Evolutionary conservation across 2,888 invertebrate species (phyloP).

Genomic region (Apodemia hepburni): DNA sequence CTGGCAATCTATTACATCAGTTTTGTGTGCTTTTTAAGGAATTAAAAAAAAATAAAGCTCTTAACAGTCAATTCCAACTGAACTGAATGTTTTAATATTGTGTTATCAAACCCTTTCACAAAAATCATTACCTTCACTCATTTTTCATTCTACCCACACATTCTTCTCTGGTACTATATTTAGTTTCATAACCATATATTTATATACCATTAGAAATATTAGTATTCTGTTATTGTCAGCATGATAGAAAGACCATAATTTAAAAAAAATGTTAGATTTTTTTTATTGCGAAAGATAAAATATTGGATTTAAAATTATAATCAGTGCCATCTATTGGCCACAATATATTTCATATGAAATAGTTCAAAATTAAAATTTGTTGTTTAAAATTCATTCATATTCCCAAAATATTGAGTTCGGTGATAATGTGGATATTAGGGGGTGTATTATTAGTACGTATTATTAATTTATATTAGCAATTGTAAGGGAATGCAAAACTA

Average conservation of each 20-base stretch:
- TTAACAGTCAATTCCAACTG: slow-evolving; percentile 7
- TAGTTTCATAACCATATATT: not conserved
- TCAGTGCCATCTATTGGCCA: no score
- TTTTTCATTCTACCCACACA: not conserved
- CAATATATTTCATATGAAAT: no score
- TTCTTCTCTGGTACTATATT: not conserved
- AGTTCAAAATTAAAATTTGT: no score
- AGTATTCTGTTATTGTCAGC: not conserved
- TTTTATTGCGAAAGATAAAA: not conserved
- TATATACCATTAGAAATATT: not conserved
- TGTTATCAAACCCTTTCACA: not conserved
- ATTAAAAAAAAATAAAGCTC: not conserved
- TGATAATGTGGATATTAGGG: slow-evolving; percentile 20
- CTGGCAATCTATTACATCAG: not conserved
- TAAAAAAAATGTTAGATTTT: not conserved
- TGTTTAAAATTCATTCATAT: not conserved
- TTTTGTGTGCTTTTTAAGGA: no score
- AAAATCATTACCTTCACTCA: not conserved
- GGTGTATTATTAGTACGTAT: slow-evolving; percentile 24
- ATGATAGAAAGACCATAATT: not conserved
- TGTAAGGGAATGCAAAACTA: slow-evolving; percentile 68
- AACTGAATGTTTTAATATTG: not conserved
- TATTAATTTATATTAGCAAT: slow-evolving; percentile 43
- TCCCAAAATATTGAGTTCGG: slow-evolving; percentile 17
- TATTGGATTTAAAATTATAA: not conserved